Evolutionary conservation across 2,888 invertebrate genomes (phyloP).

Genomic region (Hololepta plana): DNA sequence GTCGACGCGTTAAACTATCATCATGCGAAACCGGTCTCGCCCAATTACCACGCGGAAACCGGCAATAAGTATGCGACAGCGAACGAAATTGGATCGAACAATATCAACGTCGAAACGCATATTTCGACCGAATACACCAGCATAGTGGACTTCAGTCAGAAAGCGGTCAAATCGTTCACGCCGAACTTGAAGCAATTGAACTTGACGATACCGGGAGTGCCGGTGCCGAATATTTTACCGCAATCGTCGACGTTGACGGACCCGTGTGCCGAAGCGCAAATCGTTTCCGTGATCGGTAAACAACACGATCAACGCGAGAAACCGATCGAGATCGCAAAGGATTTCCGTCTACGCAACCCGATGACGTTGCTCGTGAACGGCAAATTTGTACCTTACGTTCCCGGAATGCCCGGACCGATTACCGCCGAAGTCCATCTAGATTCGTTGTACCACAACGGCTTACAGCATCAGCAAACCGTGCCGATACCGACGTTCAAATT

Average conservation of each 20-base stretch:
- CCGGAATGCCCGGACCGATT: constrained; percentile 72
- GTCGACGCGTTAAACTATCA: no score
- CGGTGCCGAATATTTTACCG: constrained; percentile 15
- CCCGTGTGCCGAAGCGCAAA: background rate
- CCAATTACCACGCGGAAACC: no score
- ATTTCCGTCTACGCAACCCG: constrained; percentile 28
- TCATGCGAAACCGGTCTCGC: no score
- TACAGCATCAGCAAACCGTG: no score
- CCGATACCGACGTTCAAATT: no score
- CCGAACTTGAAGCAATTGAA: constrained; percentile 26
- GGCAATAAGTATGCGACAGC: no score
- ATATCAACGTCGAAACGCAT: no score
- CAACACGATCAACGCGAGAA: no score
- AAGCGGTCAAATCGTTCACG: constrained; percentile 25
- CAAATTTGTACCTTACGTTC: constrained; percentile 66
- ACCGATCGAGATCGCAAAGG: no score
- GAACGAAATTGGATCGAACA: no score
- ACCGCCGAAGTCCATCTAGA: constrained; percentile 28
- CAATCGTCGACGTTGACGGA: background rate
- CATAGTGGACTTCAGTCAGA: constrained; percentile 27
- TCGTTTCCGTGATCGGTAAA: no score
- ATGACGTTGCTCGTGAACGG: constrained; percentile 38
- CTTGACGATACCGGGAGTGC: constrained; percentile 17
- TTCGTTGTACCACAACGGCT: no score
- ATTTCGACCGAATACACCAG: constrained; percentile 19